Percentiles rank a stretch among this genome's conserved stretches.
Evolutionary conservation across 2,113 vertebrate genomes (phyloP).

Genomic region (Pontoporia blainvillei): DNA sequence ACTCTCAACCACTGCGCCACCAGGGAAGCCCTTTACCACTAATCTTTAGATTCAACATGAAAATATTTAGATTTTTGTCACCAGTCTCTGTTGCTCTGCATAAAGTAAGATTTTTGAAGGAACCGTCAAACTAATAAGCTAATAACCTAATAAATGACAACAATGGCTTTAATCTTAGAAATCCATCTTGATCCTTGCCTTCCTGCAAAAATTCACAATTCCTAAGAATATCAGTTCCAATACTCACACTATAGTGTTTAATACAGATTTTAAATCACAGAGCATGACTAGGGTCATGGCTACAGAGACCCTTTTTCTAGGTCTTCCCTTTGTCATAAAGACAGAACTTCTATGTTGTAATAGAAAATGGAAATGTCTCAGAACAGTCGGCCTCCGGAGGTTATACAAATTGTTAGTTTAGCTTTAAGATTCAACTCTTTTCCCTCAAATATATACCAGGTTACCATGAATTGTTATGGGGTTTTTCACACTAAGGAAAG

Average conservation of each 20-base stretch:
- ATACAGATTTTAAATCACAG: not conserved
- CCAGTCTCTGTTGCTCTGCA: not conserved
- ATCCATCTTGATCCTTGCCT: conserved; percentile 45
- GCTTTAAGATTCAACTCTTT: conserved; percentile 55
- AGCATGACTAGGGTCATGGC: not conserved
- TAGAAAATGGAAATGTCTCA: conserved; percentile 30
- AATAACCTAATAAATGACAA: not conserved
- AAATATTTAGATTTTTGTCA: not conserved
- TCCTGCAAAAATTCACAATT: conserved; percentile 46
- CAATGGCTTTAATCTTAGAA: conserved; percentile 51
- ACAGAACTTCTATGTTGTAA: not conserved
- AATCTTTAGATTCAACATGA: not conserved
- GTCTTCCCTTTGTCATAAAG: not conserved
- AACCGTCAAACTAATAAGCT: not conserved
- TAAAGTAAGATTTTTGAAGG: conserved; percentile 30
- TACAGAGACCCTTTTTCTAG: not conserved
- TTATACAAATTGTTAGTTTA: conserved; percentile 37
- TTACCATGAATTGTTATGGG: not conserved
- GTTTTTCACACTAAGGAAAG: not conserved
- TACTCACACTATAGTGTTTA: not conserved
- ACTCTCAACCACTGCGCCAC: too few relatives aligned
- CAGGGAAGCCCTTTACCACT: not conserved
- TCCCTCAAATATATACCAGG: not conserved
- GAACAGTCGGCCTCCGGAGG: conserved; percentile 38
- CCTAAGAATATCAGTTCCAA: conserved; percentile 45